Base-by-base conservation (phyloP, 2,888 invertebrate genomes). In the Portevinia maculata region DNA sequence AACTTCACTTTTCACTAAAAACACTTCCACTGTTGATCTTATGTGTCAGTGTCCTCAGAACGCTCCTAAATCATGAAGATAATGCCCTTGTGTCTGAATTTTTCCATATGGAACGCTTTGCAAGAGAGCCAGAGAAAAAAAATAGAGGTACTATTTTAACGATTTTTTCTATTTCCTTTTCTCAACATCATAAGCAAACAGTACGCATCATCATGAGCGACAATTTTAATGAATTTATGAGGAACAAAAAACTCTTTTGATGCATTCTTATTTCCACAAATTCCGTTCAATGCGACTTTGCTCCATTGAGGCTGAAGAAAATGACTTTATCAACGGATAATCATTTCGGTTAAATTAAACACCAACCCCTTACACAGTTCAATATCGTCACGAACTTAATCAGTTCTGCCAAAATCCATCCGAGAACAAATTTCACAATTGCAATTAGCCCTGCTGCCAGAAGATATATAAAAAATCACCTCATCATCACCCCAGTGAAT, bases 251-350 rank as follows among this genome's bases (percentile, higher is more conserved):
- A 5, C 13, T 3, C 1, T 5, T n/a, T 7, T 1, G 2, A 1
- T 13, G 1, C 2, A 13, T 15, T 13, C 3, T 15, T 39, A 13
- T 13, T 5, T 13, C 7, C 13, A 4, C 5, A 39, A n/a, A 24
- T 24, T 24, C 34, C n/a, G 17, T 24, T 15, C 41, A 44, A 28
- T 74, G 41, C 62, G 50, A 57, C 34, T 30, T 24, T 5, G 52
- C 48, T 69, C 44, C 62, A 74, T n/a, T 62, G 62, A 44, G 50
- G 62, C 44, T 67, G 62, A 55, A 11, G 28, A 34, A 53, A 69
- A 79, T 74, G 69, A 69, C 69, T 64, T 79, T 69, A 79, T 79
- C 79, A 79, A 74, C 62, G 74, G 50, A 74, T 64, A 69, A 50
- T 65, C 79, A 79, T 65, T 79, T 46, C 17, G 57, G 55, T 62